Evolutionary conservation across 2,797 vertebrate species (phyloP).

Genomic region (Rhabdomys pumilio): DNA sequence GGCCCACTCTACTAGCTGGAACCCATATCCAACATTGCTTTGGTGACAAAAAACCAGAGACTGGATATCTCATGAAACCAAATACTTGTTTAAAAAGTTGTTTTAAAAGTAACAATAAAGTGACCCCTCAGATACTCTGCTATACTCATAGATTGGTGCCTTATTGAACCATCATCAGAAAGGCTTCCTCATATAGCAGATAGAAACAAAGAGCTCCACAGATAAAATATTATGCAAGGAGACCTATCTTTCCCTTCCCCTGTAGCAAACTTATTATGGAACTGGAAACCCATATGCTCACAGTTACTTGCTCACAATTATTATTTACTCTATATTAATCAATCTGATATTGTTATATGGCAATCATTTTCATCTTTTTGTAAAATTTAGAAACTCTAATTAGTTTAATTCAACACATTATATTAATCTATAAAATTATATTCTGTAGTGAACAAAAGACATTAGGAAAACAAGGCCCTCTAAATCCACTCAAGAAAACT

Average conservation of each 20-base stretch:
- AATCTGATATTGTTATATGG: not conserved
- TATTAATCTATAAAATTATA: not conserved
- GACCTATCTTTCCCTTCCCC: not conserved
- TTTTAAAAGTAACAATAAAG: not conserved
- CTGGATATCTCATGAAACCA: not conserved
- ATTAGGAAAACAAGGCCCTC: not conserved
- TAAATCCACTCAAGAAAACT: not conserved
- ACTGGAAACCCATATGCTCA: not conserved
- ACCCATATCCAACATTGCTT: not conserved
- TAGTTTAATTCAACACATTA: not conserved
- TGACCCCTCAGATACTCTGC: not conserved
- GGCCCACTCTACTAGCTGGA: not conserved
- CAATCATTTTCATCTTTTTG: not conserved
- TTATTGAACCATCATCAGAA: not conserved
- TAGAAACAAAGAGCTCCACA: not conserved
- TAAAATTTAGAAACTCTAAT: not conserved
- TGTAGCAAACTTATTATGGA: not conserved
- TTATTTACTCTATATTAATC: not conserved
- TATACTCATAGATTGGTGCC: not conserved
- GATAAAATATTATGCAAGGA: not conserved
- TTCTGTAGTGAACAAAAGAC: not conserved
- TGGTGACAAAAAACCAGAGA: not conserved
- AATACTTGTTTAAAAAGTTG: not conserved
- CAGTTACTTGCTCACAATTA: not conserved
- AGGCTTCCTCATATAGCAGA: not conserved